Conservation (phyloP, 2,888 invertebrate genomes). For the Halictus ligatus region DNA sequence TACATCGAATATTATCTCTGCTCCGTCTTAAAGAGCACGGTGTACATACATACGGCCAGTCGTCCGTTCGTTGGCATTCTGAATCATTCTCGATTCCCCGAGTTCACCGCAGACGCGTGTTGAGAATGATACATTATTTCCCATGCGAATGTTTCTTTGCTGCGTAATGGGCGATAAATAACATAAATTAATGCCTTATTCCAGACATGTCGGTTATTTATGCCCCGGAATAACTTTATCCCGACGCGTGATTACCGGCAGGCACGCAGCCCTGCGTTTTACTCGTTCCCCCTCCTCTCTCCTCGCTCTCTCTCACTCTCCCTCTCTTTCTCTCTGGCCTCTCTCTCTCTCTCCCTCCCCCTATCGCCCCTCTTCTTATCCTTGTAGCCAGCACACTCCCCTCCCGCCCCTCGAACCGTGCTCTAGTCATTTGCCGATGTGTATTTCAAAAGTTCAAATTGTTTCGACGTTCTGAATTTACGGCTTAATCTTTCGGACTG, state of each 20-base stretch:
- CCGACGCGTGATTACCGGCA: slow-evolving; percentile 83
- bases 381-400: background rate
- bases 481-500: background rate
- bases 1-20: slow-evolving; percentile 42
- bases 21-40: slow-evolving; percentile 30
- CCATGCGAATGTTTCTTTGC: slow-evolving; percentile 83
- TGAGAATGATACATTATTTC: slow-evolving; percentile 84
- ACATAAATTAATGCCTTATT: slow-evolving; percentile 84
- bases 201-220: slow-evolving; percentile 83
- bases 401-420: background rate
- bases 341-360: slow-evolving; percentile 39
- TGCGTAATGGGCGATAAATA: slow-evolving; percentile 84
- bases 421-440: slow-evolving; percentile 29
- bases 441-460: slow-evolving; percentile 33
- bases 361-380: background rate
- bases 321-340: slow-evolving; percentile 17
- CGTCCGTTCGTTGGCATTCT: slow-evolving; percentile 79
- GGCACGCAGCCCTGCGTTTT: slow-evolving; percentile 80
- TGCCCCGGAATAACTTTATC: slow-evolving; percentile 84
- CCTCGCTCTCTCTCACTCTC: background rate
- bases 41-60: slow-evolving; percentile 37
- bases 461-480: background rate
- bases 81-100: slow-evolving; percentile 79
- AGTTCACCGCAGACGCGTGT: slow-evolving; percentile 79
- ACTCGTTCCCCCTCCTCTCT: slow-evolving; percentile 60